Base-by-base conservation (phyloP, 1,140 invertebrate species). In the Pseudomyrmex pallidus region DNA sequence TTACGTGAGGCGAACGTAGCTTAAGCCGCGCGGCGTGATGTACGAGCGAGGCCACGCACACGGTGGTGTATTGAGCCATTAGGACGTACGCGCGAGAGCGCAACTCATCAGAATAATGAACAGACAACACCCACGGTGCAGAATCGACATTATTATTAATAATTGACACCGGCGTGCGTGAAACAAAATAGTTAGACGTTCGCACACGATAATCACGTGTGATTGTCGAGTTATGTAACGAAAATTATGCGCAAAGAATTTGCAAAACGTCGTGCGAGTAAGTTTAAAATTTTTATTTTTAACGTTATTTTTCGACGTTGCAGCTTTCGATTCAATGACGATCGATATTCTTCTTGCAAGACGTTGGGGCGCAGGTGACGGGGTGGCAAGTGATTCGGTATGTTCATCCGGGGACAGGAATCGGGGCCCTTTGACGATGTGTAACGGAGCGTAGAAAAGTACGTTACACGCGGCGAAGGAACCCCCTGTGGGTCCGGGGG, bases 381-480 rank as follows among this genome's bases (percentile, higher is more conserved):
- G 68, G 77, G 85, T 64, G 82, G 63, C 86, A 88, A 89, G 87
- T 88, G 87, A 88, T 83, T 85, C 85, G 64, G 35, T 73, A 52
- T 70, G 57, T 61, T 82, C 54, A 66, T 64, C 22, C 66, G 61
- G 48, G 76, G 52, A 63, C 64, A 15, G 63, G 80, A 73, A 82
- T 82, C 52, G 62, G 66, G 54, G 48, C 62, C 62, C 56, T 64
- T 83, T 73, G 68, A 52, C 59, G 80, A 82, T 72, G 64, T 70
- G 48, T 86, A 84, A 82, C 87, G 70, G 87, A 86, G 85, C 74
- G 66, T 59, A 82, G 61, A 88, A 89, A 89, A 89, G 87, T 89
- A 89, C 88, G 88, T 89, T 89, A 74, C 35, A 35, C 64, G 35
- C 57, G 56, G 86, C 72, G 68, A 66, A 85, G 63, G 48, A 57